These are phyloP conservation scores for Urechis unicinctus DNA, from an alignment of 2,888 invertebrate species.

Conservation along the genomic window DNA sequence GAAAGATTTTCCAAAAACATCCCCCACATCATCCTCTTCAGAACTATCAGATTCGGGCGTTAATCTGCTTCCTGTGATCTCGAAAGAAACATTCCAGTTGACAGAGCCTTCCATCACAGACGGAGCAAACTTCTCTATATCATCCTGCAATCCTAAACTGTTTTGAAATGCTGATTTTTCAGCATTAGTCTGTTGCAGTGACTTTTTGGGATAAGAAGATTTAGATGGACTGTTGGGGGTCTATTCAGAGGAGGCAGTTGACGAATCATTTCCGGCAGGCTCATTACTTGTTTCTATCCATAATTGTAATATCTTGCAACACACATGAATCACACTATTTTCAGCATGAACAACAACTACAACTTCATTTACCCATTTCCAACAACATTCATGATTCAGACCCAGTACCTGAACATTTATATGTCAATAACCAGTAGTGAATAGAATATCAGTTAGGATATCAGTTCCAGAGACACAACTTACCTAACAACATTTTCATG, in stretches of 20 bases:
- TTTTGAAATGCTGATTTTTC: slow-evolving; percentile 12
- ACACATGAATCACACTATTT: not conserved
- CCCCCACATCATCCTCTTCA: slow-evolving; percentile 44
- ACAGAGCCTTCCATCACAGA: slow-evolving; percentile 28
- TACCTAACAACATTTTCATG: slow-evolving; percentile 92
- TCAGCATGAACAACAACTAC: not conserved
- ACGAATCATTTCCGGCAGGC: slow-evolving; percentile 55
- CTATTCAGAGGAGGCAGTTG: not conserved
- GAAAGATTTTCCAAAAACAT: slow-evolving; percentile 50
- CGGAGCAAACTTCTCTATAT: slow-evolving; percentile 62
- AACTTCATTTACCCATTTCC: too few species aligned
- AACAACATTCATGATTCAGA: too few species aligned
- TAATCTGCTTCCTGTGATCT: not conserved
- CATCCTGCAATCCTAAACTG: slow-evolving; percentile 38
- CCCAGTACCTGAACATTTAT: too few species aligned
- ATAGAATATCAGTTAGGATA: slow-evolving; percentile 68
- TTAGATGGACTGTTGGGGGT: slow-evolving; percentile 23
- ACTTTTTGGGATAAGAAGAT: not conserved
- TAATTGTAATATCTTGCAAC: slow-evolving; percentile 70
- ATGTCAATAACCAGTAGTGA: too few species aligned
- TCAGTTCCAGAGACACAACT: slow-evolving; percentile 22
- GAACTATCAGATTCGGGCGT: slow-evolving; percentile 13
- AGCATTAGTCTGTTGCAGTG: not conserved
- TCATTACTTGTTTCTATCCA: slow-evolving; percentile 75
- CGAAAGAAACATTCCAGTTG: not conserved